Conservation (phyloP, 1,140 invertebrate genomes). For the Chironomus tepperi region DNA sequence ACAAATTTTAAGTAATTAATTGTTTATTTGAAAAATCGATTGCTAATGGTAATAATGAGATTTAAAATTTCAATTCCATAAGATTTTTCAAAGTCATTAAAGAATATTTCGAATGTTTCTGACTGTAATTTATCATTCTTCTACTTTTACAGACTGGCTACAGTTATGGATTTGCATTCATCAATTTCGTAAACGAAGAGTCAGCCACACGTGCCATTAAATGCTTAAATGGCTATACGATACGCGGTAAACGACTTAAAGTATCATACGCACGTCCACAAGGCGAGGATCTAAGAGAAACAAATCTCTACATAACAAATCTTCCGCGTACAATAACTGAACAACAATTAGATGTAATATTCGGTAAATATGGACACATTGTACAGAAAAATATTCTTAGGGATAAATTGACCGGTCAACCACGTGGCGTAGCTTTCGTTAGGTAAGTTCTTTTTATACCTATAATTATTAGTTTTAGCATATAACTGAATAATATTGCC, state of each 20-base stretch:
- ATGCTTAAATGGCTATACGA: slow-evolving; percentile 77
- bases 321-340: slow-evolving; percentile 77
- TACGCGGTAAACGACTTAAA: slow-evolving; percentile 79
- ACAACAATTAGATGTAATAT: slow-evolving; percentile 71
- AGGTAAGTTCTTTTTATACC: slow-evolving; percentile 51
- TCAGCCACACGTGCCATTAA: slow-evolving; percentile 80
- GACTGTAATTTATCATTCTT: slow-evolving; percentile 11
- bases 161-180: slow-evolving; percentile 94
- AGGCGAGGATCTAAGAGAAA: slow-evolving; percentile 88
- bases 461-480: slow-evolving; percentile 21
- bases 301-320: slow-evolving; percentile 90
- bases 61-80: background rate
- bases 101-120: background rate
- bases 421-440: slow-evolving; percentile 86
- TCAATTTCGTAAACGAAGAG: slow-evolving; percentile 77
- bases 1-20: too few species aligned
- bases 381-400: slow-evolving; percentile 83
- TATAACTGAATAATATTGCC: background rate
- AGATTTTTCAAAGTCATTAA: background rate
- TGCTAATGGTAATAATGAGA: background rate
- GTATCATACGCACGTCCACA: slow-evolving; percentile 82
- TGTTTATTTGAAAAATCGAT: background rate
- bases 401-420: slow-evolving; percentile 76
- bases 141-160: slow-evolving; percentile 77
- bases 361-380: slow-evolving; percentile 78